Evolutionary conservation across 2,113 vertebrate species (phyloP).

Genomic region (Anthoscopus minutus): DNA sequence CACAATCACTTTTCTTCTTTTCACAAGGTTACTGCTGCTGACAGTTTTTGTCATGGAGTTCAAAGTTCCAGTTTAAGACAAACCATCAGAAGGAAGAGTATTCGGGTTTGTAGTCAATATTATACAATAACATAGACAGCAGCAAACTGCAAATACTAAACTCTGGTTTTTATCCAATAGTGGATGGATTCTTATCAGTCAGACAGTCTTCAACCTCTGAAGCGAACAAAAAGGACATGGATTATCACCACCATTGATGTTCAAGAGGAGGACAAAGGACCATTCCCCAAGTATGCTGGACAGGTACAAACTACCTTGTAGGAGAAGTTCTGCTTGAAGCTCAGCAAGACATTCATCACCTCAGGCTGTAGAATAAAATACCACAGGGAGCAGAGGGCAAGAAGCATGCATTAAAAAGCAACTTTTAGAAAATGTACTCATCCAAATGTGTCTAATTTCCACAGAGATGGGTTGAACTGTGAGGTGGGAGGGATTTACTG

Average conservation of each 20-base stretch:
- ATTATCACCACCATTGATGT: conserved; percentile 77
- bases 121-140: not conserved
- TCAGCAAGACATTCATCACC: not conserved
- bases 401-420: not conserved
- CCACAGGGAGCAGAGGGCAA: not conserved
- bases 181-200: not conserved
- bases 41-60: not conserved
- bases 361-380: not conserved
- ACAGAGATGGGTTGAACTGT: not conserved
- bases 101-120: not conserved
- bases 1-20: not conserved
- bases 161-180: not conserved
- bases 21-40: not conserved
- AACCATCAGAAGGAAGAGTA: not conserved
- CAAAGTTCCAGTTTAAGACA: not conserved
- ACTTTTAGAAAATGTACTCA: not conserved
- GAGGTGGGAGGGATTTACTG: not conserved
- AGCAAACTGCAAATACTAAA: not conserved
- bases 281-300: conserved; percentile 68
- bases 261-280: conserved; percentile 72
- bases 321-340: not conserved
- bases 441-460: not conserved
- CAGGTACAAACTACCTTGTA: conserved; percentile 35
- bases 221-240: conserved; percentile 77
- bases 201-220: not conserved